Base-by-base conservation (phyloP, 1,140 invertebrate genomes). In the Lasaia peninsularis region DNA sequence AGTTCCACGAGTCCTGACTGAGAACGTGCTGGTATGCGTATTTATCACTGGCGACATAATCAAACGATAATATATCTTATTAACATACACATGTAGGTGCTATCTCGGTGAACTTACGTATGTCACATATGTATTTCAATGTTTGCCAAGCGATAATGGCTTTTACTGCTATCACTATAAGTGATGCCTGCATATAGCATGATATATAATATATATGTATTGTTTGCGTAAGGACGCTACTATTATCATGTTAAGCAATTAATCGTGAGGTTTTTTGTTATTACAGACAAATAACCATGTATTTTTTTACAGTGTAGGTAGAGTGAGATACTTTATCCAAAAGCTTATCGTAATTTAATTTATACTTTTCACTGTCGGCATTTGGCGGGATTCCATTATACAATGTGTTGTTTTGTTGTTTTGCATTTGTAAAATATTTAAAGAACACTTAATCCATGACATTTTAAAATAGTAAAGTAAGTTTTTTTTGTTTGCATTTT, bases 1-100 rank as follows among this genome's bases (percentile, higher is more conserved):
- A 65, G 60, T 63, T 67, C 63, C 61, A 73, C 72, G 62, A 44
- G 37, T 44, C 37, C 67, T 74, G 62, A 65, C 69, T 65, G 33
- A 49, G 51, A 62, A 76, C 76, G 76, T 72, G 69, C 51, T 67
- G 68, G 65, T 63, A 80, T 77, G 73, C 65, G 63, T 62, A 69
- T 56, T 34, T 52, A 44, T 44, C 37, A 44, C 40, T 20, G 9
- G 32, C 24, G 24, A 18, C 52, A 53, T 54, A 16, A 14, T 24
- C 53, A 40, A 12, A 9, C 53, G 14, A 55, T 40, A 40, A 32
- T 55, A 18, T 16, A 12, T 28, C 53, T 55, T 55, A 55, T 55
- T 28, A 14, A 44, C 53, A 28, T 20, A n/a, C 14, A 11, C 35
- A 24, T 55, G 40, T 37, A 37, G 35, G 37, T 21, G 12, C 24